Conservation (phyloP, 2,888 invertebrate species). For the Protonemura montana region DNA sequence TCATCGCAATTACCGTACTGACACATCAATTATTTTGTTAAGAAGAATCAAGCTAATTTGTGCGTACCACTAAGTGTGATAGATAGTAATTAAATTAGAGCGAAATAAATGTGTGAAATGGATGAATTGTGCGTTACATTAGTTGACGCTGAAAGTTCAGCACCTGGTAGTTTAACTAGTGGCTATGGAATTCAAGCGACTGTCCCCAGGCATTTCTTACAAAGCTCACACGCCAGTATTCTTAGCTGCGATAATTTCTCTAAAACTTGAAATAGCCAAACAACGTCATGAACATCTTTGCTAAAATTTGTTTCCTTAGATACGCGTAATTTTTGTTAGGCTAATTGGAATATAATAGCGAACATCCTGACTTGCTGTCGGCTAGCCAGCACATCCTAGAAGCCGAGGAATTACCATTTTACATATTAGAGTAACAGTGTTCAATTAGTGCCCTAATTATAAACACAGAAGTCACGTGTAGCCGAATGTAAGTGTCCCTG, state of each 20-base stretch:
- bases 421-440: neutral
- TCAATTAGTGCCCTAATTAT: neutral
- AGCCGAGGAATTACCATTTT: neutral
- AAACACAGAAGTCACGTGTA: neutral
- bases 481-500: neutral
- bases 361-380: conserved; percentile 17
- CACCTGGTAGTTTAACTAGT: too few species aligned
- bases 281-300: conserved; percentile 12
- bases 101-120: too few species aligned
- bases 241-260: neutral
- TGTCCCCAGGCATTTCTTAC: neutral
- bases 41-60: too few species aligned
- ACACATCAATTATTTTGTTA: too few species aligned
- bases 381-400: neutral
- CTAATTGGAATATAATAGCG: conserved; percentile 38
- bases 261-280: neutral
- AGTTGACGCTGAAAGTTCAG: too few species aligned
- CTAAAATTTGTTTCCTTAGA: neutral
- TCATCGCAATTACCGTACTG: too few species aligned
- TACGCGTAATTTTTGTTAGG: conserved; percentile 35
- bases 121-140: too few species aligned
- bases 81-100: too few species aligned
- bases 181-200: neutral
- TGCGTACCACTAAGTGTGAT: too few species aligned
- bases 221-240: neutral